Conservation (phyloP, 2,113 vertebrate genomes). For the Rhabdomys dilectus region DNA sequence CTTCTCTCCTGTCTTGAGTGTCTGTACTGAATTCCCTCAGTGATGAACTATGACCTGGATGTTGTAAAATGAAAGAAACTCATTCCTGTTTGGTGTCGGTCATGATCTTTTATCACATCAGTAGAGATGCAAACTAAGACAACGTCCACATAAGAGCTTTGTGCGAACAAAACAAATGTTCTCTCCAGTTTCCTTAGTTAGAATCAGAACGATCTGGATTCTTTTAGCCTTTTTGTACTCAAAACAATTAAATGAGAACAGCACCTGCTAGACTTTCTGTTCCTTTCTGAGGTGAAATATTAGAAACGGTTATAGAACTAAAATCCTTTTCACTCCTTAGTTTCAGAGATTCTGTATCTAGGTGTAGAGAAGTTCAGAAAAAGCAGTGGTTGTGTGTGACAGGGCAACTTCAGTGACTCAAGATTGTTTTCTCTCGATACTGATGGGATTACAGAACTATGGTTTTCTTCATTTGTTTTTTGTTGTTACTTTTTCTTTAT, state of each 20-base stretch:
- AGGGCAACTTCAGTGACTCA: too few species aligned
- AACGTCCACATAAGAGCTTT: background rate
- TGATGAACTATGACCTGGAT: background rate
- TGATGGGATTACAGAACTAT: constrained; percentile 2
- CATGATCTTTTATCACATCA: background rate
- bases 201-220: background rate
- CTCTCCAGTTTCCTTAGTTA: background rate
- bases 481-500: background rate
- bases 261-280: background rate
- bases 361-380: background rate
- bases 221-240: background rate
- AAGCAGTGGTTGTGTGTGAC: background rate
- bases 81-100: background rate
- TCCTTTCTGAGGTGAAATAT: constrained; percentile 9
- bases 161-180: background rate
- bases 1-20: background rate
- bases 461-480: background rate
- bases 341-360: background rate
- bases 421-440: background rate
- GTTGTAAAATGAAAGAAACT: background rate
- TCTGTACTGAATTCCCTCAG: background rate
- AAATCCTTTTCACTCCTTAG: background rate
- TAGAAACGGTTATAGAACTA: background rate
- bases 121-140: background rate
- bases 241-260: background rate